phyloP scores from a whole-genome alignment of 2,888 invertebrate species.

The Calameuta pallipes region DNA sequence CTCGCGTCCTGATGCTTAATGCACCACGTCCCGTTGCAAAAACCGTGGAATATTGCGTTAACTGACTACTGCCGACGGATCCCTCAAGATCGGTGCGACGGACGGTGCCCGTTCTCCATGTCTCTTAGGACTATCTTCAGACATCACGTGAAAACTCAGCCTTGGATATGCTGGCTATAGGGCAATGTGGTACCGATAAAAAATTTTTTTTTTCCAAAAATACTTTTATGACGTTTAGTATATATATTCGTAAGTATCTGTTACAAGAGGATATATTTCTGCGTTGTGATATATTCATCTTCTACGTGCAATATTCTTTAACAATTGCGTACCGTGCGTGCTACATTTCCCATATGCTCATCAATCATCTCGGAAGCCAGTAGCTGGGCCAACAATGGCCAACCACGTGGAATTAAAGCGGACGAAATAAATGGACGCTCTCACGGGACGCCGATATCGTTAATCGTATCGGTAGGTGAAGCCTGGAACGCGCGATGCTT shows the following conservation, averaged over 20 bases:
- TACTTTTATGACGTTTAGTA: background rate
- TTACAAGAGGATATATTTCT: background rate
- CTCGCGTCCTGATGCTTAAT: conserved; percentile 32
- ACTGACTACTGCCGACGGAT: conserved; percentile 24
- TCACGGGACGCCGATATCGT: background rate
- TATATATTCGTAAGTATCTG: background rate
- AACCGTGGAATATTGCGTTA: conserved; percentile 36
- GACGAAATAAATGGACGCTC: background rate
- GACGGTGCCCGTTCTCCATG: conserved; percentile 24
- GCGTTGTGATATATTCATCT: background rate
- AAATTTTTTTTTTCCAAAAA: too few relatives aligned
- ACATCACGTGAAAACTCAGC: background rate
- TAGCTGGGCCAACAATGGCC: background rate
- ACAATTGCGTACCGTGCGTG: background rate
- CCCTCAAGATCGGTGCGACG: conserved; percentile 22
- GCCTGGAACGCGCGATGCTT: background rate
- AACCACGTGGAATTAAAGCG: background rate
- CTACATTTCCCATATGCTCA: background rate
- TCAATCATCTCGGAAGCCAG: background rate
- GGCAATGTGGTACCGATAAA: too few relatives aligned
- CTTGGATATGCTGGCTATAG: too few relatives aligned
- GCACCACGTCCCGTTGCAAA: conserved; percentile 29
- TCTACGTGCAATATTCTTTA: background rate
- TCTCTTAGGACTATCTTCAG: background rate
- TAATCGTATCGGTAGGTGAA: background rate